phyloP scores from a whole-genome alignment of 1,140 invertebrate species.

The Plectrocnemia conspersa region DNA sequence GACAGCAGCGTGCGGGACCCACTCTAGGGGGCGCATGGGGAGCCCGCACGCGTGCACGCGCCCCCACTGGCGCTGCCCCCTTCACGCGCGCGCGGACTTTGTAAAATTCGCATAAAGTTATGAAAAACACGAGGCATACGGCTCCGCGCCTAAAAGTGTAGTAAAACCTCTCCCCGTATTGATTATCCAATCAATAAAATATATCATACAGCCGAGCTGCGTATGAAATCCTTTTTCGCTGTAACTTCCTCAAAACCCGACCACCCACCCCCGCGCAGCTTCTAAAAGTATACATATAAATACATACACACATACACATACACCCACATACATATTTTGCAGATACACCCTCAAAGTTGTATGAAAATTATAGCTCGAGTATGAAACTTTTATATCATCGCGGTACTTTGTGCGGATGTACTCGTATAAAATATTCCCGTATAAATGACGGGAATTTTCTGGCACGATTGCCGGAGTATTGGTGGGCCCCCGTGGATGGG shows the following conservation, averaged over 20 bases:
- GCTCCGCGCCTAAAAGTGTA: conserved; percentile 27
- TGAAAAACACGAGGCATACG: conserved; percentile 33
- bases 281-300: conserved; percentile 22
- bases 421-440: conserved; percentile 35
- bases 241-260: conserved; percentile 25
- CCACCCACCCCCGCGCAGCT: conserved; percentile 1
- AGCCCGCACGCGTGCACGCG: not conserved
- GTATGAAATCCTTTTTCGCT: conserved; percentile 36
- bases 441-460: conserved; percentile 35
- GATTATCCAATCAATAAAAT: conserved; percentile 37
- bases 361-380: conserved; percentile 36
- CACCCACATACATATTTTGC: conserved; percentile 16
- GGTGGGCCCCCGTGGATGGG: not conserved
- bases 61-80: not conserved
- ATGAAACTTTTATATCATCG: conserved; percentile 37
- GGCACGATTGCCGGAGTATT: conserved; percentile 20
- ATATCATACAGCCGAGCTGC: conserved; percentile 35
- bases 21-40: not conserved
- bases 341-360: conserved; percentile 32
- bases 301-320: conserved; percentile 6
- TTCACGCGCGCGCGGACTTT: conserved; percentile 17
- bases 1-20: not conserved
- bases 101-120: conserved; percentile 33
- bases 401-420: conserved; percentile 36
- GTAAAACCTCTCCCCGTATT: conserved; percentile 34